Base-by-base conservation (phyloP, 2,113 vertebrate species). In the Monarcha castaneiventris region DNA sequence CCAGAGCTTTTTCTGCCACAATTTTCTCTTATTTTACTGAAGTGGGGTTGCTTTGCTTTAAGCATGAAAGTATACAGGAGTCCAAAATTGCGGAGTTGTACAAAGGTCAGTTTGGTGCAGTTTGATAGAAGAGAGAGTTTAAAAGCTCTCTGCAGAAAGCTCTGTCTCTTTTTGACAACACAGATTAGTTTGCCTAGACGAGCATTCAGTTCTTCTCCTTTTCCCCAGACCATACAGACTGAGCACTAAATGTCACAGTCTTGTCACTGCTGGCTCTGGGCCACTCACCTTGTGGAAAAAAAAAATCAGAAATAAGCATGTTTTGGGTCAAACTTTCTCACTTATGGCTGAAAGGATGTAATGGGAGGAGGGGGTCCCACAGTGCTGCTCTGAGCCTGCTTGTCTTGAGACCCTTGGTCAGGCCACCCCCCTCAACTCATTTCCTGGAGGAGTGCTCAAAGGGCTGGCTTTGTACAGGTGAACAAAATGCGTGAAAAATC, bases 191-290 rank as follows among this genome's bases (percentile, higher is more conserved):
- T 66, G 14, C 55, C 67, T 69, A 21, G 3, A 37, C 33, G 27
- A 75, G 12, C 18, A 39, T 15, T 54, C 1, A 0, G 12, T 56
- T 81, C 4, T 64, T 81, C 33, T 68, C 37, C 44, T 73, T 55
- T 49, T 69, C 37, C 21, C 19, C 8, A 21, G 4, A 11, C 27
- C 27, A 13, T 41, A 44, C 5, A 69, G 44, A 37, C 11, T 44
- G 46, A 87, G 59, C 10, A 19, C 27, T 64, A 23, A 29, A 76
- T 19, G 35, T 33, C 61, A 44, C 30, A 87, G 66, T 41, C 64
- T 71, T 3, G 0, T 17, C 3, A 5, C 32, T 25, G 15, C 10
- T 3, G 1, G 17, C 18, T 59, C 48, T 92, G 20, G 7, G 37
- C 43, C 37, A 13, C 32, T 54, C 56, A 43, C 25, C 7, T 39